Base-by-base conservation (phyloP, 1,140 invertebrate species). In the Orius laevigatus region DNA sequence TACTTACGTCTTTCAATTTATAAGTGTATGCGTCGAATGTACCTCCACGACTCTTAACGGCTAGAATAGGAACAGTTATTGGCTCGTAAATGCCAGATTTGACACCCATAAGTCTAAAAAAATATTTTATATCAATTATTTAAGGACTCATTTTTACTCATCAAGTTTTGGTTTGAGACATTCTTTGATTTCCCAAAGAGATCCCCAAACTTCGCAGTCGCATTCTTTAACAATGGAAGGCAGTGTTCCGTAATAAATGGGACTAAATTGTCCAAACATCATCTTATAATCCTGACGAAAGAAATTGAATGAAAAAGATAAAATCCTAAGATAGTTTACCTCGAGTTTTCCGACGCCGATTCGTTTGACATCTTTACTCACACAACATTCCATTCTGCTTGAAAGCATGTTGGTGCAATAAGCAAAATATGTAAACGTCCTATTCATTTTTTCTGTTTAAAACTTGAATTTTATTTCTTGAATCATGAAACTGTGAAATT, bases 331-430 rank as follows among this genome's bases (percentile, higher is more conserved):
- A 34, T 12, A 40, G 14, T 46, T 44, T 19, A 52, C 51, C 12
- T 18, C 11, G 2, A 53, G 16, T 15, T 53, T 53, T 19, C 47
- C 51, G 1, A 53, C 12, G 5, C 51, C 51, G n/a, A 45, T 34
- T 9, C 46, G 49, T 10, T 40, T 46, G 18, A 18, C 47, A 3
- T 9, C 18, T n/a, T 39, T 48, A 11, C 35, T 39, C 14, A 53
- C 46, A 15, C 51, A 53, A 18, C 46, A 48, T 20, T 49, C 25
- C 51, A 53, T 53, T 31, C 51, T 38, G 33, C 34, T 53, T 8
- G 40, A 19, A 5, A 53, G 48, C 51, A 53, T 53, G 20, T 49
- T 44, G 18, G 45, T 43, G 48, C 47, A 48, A 35, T 53, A 53
- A 0, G 51, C 51, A 12, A 53, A 53, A 34, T 53, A 53, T 9